Conservation (phyloP, 2,113 vertebrate genomes). For the Proteles cristata region DNA sequence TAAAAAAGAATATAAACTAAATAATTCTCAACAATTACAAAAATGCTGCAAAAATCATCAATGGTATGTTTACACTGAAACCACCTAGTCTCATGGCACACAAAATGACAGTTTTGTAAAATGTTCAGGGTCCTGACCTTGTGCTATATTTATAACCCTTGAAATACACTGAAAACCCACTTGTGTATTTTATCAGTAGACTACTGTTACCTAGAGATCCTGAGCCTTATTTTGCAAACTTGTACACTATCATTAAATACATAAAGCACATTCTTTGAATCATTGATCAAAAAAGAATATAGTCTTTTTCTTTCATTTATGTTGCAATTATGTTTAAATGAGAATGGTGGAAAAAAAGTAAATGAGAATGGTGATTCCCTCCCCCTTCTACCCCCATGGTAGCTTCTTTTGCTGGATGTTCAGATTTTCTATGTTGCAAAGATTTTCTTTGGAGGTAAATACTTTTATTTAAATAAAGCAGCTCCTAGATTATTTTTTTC, state of each 20-base stretch:
- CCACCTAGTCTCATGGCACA: background rate
- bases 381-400: background rate
- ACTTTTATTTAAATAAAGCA: background rate
- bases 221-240: background rate
- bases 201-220: background rate
- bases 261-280: background rate
- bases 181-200: background rate
- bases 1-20: background rate
- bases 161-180: conserved; percentile 19
- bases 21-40: background rate
- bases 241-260: background rate
- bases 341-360: background rate
- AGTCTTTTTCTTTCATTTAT: conserved; percentile 41
- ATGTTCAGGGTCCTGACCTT: background rate
- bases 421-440: conserved; percentile 38
- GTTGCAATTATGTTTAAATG: conserved; percentile 15
- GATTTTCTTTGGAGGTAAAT: conserved; percentile 30
- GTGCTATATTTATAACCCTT: background rate
- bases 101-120: conserved; percentile 40
- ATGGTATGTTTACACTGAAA: background rate
- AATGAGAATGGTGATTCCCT: background rate
- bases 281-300: background rate
- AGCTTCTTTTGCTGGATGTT: conserved; percentile 11
- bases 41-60: background rate
- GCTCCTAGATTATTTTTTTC: background rate